Conservation (phyloP, 1,140 invertebrate species). For the Lepidostoma basale region DNA sequence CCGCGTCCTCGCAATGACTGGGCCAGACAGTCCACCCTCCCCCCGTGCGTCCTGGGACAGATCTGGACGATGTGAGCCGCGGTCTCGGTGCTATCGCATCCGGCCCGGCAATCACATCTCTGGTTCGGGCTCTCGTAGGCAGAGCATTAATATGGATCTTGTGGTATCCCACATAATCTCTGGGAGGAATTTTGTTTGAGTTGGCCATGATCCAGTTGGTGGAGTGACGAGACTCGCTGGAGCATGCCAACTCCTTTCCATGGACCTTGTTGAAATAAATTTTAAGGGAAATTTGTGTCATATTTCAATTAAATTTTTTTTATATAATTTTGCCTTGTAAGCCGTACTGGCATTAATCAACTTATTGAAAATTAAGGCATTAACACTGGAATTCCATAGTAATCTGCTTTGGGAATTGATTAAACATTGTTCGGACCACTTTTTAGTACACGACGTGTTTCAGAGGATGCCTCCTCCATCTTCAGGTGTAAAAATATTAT, state of each 20-base stretch:
- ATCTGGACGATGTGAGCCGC: conserved; percentile 51
- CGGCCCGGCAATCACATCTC: conserved; percentile 46
- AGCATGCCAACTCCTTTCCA: conserved; percentile 42
- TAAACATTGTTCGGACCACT: too few species aligned
- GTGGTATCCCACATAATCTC: neutral
- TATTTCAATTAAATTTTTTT: too few species aligned
- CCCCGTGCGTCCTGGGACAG: conserved; percentile 51
- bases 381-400: too few species aligned
- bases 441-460: too few species aligned
- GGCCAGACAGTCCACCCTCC: conserved; percentile 7
- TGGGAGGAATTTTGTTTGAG: neutral
- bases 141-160: neutral
- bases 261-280: too few species aligned
- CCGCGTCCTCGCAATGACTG: neutral
- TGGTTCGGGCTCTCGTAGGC: neutral
- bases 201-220: conserved; percentile 16
- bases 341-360: too few species aligned
- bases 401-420: too few species aligned
- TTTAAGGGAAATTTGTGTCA: too few species aligned
- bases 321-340: too few species aligned
- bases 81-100: conserved; percentile 49
- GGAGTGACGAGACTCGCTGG: conserved; percentile 25
- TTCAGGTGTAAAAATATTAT: too few species aligned
- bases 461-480: too few species aligned
- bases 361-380: too few species aligned